These are phyloP conservation scores for Octodon degus DNA, from an alignment of 2,113 vertebrate species.

Conservation along the genomic window DNA sequence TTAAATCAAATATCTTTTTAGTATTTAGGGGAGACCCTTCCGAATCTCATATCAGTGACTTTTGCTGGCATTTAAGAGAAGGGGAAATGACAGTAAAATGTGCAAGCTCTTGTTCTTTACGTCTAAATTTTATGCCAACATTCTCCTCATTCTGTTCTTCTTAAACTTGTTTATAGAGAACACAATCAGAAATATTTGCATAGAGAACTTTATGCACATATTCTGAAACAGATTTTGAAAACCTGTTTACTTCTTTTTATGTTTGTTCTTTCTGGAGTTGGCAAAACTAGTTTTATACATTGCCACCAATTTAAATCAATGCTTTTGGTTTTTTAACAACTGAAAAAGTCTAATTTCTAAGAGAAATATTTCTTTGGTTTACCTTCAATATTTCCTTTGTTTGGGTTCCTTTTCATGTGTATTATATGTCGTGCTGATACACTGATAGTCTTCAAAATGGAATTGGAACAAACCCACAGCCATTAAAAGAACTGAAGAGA, in stretches of 20 bases:
- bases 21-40: background rate
- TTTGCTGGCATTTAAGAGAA: background rate
- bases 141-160: conserved; percentile 29
- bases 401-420: background rate
- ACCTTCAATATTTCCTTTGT: background rate
- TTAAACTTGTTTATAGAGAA: background rate
- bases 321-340: background rate
- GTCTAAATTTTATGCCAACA: background rate
- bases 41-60: background rate
- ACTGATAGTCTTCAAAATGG: conserved; percentile 1
- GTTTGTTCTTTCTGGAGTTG: conserved; percentile 44
- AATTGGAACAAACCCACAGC: conserved; percentile 10
- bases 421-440: background rate
- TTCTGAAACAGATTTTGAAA: conserved; percentile 39
- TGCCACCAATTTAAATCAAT: conserved; percentile 38
- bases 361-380: background rate
- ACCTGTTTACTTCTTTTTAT: conserved; percentile 20
- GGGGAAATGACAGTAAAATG: background rate
- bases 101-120: background rate
- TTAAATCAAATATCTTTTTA: background rate
- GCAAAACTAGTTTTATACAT: conserved; percentile 39
- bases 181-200: conserved; percentile 28
- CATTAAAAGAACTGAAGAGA: conserved; percentile 17
- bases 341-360: background rate
- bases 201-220: background rate